Evolutionary conservation across 2,888 invertebrate genomes (phyloP).

Genomic region (Apotomis betuletana): DNA sequence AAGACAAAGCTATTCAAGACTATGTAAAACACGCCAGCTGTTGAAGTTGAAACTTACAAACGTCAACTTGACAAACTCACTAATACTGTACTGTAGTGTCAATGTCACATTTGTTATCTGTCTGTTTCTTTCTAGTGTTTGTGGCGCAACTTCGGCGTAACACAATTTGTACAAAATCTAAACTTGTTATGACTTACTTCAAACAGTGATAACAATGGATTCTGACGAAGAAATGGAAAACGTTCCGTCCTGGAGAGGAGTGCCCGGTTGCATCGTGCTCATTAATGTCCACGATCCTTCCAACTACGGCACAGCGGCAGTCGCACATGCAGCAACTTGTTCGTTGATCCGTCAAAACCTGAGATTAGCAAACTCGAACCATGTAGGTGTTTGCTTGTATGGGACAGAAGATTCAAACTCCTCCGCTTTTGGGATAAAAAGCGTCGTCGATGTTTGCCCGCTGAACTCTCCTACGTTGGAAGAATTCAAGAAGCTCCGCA

Average conservation of each 20-base stretch:
- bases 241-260: slow-evolving; percentile 62
- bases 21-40: slow-evolving; percentile 8
- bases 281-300: slow-evolving; percentile 66
- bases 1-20: slow-evolving; percentile 12
- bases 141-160: slow-evolving; percentile 20
- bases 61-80: background rate
- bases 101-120: background rate
- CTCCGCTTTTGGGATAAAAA: slow-evolving; percentile 63
- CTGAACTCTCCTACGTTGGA: slow-evolving; percentile 63
- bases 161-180: background rate
- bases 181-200: background rate
- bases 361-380: slow-evolving; percentile 60
- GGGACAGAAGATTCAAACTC: slow-evolving; percentile 63
- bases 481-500: slow-evolving; percentile 65
- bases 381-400: slow-evolving; percentile 69
- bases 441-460: slow-evolving; percentile 67
- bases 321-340: slow-evolving; percentile 67
- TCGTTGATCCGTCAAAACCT: slow-evolving; percentile 65
- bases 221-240: slow-evolving; percentile 71
- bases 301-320: slow-evolving; percentile 51
- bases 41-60: background rate
- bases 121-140: background rate
- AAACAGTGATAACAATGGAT: slow-evolving; percentile 55
- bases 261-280: slow-evolving; percentile 70
- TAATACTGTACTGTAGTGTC: background rate